A percentile compares a stretch with the other conserved stretches of the same genome.
Evolutionary conservation across 2,888 invertebrate genomes (phyloP).

Genomic region (Chymomyza procnemis): DNA sequence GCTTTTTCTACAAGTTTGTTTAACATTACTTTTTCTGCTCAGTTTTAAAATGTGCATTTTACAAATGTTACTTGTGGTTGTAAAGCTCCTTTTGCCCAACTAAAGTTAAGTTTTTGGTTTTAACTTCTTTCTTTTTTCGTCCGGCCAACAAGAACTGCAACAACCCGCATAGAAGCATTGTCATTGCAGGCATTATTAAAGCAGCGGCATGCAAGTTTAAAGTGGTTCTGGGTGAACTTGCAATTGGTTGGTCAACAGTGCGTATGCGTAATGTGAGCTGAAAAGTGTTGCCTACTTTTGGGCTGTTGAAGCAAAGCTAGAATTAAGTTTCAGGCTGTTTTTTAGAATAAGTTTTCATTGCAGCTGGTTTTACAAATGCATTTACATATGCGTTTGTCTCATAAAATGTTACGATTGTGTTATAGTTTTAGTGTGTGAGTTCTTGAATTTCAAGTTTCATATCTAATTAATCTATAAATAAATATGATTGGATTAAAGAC

Average conservation of each 20-base stretch:
- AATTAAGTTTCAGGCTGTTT: neutral
- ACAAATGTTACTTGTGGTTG: conserved; percentile 72
- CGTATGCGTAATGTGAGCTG: neutral
- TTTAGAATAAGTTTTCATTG: neutral
- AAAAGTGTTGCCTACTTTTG: conserved; percentile 20
- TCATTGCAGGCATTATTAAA: neutral
- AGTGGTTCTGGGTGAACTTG: conserved; percentile 38
- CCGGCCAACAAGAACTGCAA: conserved; percentile 26
- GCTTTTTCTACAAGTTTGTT: conserved; percentile 11
- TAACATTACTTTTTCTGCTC: conserved; percentile 26
- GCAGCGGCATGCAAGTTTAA: conserved; percentile 22
- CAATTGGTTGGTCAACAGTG: conserved; percentile 22
- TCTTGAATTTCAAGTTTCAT: too few relatives aligned
- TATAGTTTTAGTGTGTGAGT: too few relatives aligned
- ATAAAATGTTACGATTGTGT: too few relatives aligned
- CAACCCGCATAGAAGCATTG: conserved; percentile 3
- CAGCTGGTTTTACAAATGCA: too few relatives aligned
- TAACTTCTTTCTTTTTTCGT: neutral
- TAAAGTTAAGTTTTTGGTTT: neutral
- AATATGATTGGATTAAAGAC: too few relatives aligned
- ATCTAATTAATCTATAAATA: too few relatives aligned
- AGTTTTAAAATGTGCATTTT: conserved; percentile 72
- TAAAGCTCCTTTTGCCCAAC: conserved; percentile 44
- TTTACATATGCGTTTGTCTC: too few relatives aligned
- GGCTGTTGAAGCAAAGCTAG: neutral